Evolutionary conservation across 2,888 invertebrate genomes (phyloP), one percentile per base, ranked within the genome.

Genomic region (Sisyra nigra): DNA sequence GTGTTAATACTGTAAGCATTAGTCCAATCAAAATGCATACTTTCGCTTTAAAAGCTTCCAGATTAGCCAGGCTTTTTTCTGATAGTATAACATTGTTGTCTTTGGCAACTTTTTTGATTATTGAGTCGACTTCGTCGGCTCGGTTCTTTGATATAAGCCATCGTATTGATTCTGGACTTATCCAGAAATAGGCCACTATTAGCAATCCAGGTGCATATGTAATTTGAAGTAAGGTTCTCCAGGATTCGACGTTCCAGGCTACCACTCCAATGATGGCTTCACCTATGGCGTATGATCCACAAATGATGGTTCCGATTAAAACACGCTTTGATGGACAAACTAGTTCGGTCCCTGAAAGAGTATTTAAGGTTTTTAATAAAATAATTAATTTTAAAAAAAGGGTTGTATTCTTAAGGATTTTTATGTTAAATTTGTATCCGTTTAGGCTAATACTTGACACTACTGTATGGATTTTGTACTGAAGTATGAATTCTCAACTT

Each of bases 251-350:
- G 48, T 65, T 62, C 68, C 77, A 80, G 46, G 86, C 83, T 24
- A 77, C 60, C 34, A 76, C 56, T 1, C 81, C 79, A 15, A 82
- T 59, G 0, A 73, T 54, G 1, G 80, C 72, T 54, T 80, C 77
- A 1, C 86, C 85, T 24, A 77, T 51, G 0, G 83, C 75, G 53
- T 82, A 76, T 45, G 80, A 79, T 10, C 79, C 69, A 41, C 80
- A 76, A 8, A 81, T 69, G 38, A 84, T 63, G 40, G 80, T 69
- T 46, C 84, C 80, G 4, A 77, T 79, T 32, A 84, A 58, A 15
- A 83, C 79, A 32, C 87, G 68, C 41, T 76, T 73, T 46, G 73
- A 71, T 9, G 80, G 80, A 1, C 82, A 82, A 17, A 85, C 77
- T 61, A 85, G 68, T 58, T 88, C 87, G 49, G 86, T 69, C 24